Evolutionary conservation across 1,140 invertebrate species (phyloP).

Genomic region (Drosophila littoralis): DNA sequence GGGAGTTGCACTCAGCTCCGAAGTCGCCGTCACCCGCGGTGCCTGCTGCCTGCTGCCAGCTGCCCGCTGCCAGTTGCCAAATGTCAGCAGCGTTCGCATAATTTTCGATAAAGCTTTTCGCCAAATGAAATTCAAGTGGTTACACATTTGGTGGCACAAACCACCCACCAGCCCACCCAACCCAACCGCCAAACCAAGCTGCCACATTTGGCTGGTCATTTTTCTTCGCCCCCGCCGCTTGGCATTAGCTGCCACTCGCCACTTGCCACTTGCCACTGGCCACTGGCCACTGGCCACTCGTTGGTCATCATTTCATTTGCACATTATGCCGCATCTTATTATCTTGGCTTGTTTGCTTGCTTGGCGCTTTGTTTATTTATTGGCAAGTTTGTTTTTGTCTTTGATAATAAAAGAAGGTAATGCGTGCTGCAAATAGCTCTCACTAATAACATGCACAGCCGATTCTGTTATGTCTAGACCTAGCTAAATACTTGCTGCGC

Average conservation of each 20-base stretch:
- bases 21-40: slow-evolving; percentile 52
- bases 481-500: not conserved
- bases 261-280: slow-evolving; percentile 21
- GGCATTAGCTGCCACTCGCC: not conserved
- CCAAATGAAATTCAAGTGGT: slow-evolving; percentile 83
- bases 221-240: slow-evolving; percentile 45
- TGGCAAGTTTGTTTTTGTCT: slow-evolving; percentile 41
- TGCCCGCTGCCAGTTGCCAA: slow-evolving; percentile 65
- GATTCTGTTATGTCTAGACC: slow-evolving; percentile 14
- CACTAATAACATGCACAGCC: slow-evolving; percentile 37
- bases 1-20: not conserved
- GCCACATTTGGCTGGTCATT: slow-evolving; percentile 57
- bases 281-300: slow-evolving; percentile 32
- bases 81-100: slow-evolving; percentile 81
- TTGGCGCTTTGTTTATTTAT: slow-evolving; percentile 57
- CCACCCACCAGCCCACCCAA: slow-evolving; percentile 4
- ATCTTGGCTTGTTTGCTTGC: slow-evolving; percentile 72
- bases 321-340: slow-evolving; percentile 80
- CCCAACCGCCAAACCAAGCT: not conserved
- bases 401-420: slow-evolving; percentile 67
- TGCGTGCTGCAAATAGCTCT: slow-evolving; percentile 52
- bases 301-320: slow-evolving; percentile 65
- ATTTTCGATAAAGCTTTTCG: slow-evolving; percentile 82
- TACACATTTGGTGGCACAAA: slow-evolving; percentile 64
- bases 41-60: slow-evolving; percentile 51